Evolutionary conservation across 2,888 invertebrate genomes (phyloP).

Genomic region (Pammene fasciana): DNA sequence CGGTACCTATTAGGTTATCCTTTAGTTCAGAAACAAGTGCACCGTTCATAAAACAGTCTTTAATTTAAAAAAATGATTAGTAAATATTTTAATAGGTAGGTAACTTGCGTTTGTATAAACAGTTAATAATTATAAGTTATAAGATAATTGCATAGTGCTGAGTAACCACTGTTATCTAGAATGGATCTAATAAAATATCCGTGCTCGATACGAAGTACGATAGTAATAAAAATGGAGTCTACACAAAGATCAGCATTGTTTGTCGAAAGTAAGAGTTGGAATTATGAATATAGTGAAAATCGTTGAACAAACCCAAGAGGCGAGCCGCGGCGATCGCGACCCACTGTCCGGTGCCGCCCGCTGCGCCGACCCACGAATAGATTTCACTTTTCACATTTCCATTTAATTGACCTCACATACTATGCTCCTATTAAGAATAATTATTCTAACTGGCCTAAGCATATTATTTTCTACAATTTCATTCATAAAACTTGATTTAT

Average conservation of each 20-base stretch:
- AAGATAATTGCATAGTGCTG: conserved; percentile 1
- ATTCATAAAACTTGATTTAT: conserved; percentile 48
- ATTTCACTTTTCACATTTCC: conserved; percentile 79
- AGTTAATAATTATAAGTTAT: neutral
- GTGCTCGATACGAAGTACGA: neutral
- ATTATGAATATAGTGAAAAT: conserved; percentile 73
- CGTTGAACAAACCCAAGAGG: conserved; percentile 72
- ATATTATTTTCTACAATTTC: conserved; percentile 18
- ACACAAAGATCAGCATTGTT: conserved; percentile 56
- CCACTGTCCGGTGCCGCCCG: conserved; percentile 68
- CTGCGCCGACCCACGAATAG: conserved; percentile 49
- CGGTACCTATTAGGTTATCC: too few species aligned
- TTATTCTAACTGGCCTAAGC: neutral
- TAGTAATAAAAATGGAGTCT: conserved; percentile 15
- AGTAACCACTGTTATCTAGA: conserved; percentile 8
- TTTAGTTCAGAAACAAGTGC: neutral
- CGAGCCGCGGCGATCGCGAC: conserved; percentile 66
- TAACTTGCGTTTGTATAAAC: neutral
- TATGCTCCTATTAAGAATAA: conserved; percentile 46
- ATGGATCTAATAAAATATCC: conserved; percentile 1
- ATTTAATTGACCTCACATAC: conserved; percentile 53
- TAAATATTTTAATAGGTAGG: conserved; percentile 13
- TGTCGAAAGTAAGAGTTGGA: conserved; percentile 76
- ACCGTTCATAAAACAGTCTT: too few species aligned
- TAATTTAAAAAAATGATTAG: neutral